Base-by-base conservation (phyloP, 2,888 invertebrate genomes). In the Hyposoter dolosus region DNA sequence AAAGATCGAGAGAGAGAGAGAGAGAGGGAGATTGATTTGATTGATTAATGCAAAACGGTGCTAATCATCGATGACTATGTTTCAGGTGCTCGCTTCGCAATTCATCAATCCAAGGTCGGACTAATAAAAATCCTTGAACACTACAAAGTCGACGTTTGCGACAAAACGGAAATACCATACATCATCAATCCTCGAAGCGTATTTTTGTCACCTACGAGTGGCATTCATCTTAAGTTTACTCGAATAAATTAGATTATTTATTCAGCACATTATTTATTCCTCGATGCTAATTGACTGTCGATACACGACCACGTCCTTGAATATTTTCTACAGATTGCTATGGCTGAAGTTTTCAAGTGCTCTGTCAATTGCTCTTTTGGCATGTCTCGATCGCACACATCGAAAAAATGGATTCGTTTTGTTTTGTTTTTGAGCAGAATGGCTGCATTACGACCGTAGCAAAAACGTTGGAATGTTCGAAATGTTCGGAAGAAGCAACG, bases 51-150 rank as follows among this genome's bases (percentile, higher is more conserved):
- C 19, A n/a, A 12, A 32, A 63, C 40, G 5, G 1, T 43, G 19
- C 9, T 23, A n/a, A 12, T 45, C 4, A 15, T 28, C 19, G 9
- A 35, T 74, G 0, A 50, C 28, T n/a, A 47, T 85, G 84, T 23
- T 82, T 40, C 68, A 93, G 93, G 92, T n/a, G 88, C 89, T n/a
- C 89, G 92, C 19, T 92, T 93, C 77, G 93, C 90, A 5, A 75
- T 88, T 32, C 88, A 90, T 82, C 94, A 94, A 89, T 88, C 94
- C 0, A 94, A 94, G 90, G 79, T 94, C 0, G 94, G 94, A 6
- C 50, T 94, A 0, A 91, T 92, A 6, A 90, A 91, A 47, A 90
- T 94, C 10, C 76, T 95, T 0, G 88, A 88, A 12, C 92, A 94
- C 72, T 94, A 91, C 83, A 90, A 91, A 81, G 88, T 94, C 3